phyloP scores from a whole-genome alignment of 1,140 invertebrate genomes.

The Caligus rogercresseyi region DNA sequence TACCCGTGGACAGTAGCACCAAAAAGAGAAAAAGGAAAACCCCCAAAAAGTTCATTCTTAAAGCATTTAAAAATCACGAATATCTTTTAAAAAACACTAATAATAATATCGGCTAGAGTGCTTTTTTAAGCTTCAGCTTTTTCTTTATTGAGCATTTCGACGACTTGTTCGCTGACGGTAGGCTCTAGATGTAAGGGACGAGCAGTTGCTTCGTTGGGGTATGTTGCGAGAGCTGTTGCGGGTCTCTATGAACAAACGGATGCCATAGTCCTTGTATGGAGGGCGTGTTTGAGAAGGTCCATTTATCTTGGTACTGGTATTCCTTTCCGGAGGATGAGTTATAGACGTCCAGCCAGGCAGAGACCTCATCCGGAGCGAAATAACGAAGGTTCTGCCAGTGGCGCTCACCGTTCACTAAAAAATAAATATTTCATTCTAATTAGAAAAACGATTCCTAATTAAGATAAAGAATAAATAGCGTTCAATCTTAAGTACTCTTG shows the following conservation, averaged over 20 bases:
- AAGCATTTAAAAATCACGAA: too few species aligned
- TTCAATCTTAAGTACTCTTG: too few species aligned
- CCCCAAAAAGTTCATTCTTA: not conserved
- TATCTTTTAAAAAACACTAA: too few species aligned
- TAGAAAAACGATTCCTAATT: not conserved
- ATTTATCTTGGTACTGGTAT: slow-evolving; percentile 5
- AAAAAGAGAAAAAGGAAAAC: not conserved
- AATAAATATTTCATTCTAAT: not conserved
- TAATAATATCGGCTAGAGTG: not conserved
- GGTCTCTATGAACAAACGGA: slow-evolving; percentile 11
- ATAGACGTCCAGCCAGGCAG: not conserved
- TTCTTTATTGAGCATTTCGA: not conserved
- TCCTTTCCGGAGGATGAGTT: not conserved
- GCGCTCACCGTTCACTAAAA: slow-evolving; percentile 14
- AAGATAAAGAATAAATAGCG: too few species aligned
- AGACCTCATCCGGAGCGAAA: not conserved
- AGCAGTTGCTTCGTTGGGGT: not conserved
- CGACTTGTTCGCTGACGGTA: not conserved
- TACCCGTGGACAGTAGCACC: not conserved
- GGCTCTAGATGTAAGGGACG: not conserved
- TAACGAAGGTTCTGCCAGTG: not conserved
- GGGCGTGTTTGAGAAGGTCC: not conserved
- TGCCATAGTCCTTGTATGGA: slow-evolving; percentile 14
- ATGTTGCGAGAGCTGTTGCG: not conserved
- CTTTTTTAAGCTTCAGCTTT: not conserved